Conservation (phyloP, 2,888 invertebrate genomes). For the Phymatocera aterrima region DNA sequence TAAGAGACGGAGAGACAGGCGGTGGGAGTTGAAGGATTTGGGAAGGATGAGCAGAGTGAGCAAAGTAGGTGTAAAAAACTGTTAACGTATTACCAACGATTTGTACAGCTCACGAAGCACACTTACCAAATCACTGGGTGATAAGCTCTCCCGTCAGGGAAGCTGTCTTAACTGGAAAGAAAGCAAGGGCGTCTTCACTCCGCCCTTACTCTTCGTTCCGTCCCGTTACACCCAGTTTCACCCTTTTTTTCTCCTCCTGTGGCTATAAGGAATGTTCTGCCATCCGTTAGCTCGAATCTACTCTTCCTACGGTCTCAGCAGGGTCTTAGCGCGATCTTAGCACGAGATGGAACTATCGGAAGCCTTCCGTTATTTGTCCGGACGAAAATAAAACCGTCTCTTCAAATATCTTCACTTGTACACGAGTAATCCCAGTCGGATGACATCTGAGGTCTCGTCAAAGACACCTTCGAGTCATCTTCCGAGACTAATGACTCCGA, state of each 20-base stretch:
- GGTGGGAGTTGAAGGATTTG: slow-evolving; percentile 15
- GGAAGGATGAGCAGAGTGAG: background rate
- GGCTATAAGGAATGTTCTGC: slow-evolving; percentile 36
- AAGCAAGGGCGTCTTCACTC: slow-evolving; percentile 41
- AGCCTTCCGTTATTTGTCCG: background rate
- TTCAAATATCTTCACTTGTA: slow-evolving; percentile 9
- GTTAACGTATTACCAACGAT: slow-evolving; percentile 45
- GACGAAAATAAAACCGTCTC: background rate
- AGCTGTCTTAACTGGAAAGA: slow-evolving; percentile 43
- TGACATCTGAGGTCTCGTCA: background rate
- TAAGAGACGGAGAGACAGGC: background rate
- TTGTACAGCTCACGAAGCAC: slow-evolving; percentile 42
- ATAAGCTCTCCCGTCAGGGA: slow-evolving; percentile 50
- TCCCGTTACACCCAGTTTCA: slow-evolving; percentile 39
- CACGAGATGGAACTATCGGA: slow-evolving; percentile 20
- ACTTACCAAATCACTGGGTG: slow-evolving; percentile 55
- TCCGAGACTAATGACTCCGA: background rate
- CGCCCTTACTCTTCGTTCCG: slow-evolving; percentile 42
- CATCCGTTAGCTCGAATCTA: slow-evolving; percentile 41
- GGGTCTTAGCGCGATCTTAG: slow-evolving; percentile 23
- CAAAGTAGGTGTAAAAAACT: slow-evolving; percentile 34
- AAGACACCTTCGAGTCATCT: background rate
- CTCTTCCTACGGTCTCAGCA: slow-evolving; percentile 32
- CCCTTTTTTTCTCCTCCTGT: slow-evolving; percentile 29
- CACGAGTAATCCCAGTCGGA: slow-evolving; percentile 10